phyloP scores from a whole-genome alignment of 1,140 invertebrate species.

The Centruroides sculpturatus region DNA sequence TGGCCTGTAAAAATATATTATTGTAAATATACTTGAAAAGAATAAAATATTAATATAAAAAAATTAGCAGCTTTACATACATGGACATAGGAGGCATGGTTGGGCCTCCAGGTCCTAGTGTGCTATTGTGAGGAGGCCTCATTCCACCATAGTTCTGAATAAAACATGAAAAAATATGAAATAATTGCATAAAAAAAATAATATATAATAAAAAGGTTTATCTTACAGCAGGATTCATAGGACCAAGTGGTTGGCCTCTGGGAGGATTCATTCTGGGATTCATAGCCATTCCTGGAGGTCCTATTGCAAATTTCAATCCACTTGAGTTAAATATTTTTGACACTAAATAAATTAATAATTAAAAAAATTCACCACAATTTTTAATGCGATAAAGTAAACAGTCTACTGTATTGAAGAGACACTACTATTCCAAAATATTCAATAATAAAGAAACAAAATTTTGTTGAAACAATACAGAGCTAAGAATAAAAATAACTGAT shows the following conservation, averaged over 20 bases:
- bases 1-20: constrained; percentile 22
- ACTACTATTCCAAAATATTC: too few relatives aligned
- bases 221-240: constrained; percentile 65
- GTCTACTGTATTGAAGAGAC: too few relatives aligned
- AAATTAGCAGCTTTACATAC: constrained; percentile 27
- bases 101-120: constrained; percentile 51
- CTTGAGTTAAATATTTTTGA: too few relatives aligned
- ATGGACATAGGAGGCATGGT: constrained; percentile 67
- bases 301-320: constrained; percentile 27
- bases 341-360: too few relatives aligned
- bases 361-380: too few relatives aligned
- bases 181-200: too few relatives aligned
- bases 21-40: too few relatives aligned
- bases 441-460: too few relatives aligned
- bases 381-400: too few relatives aligned
- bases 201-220: not conserved
- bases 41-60: too few relatives aligned
- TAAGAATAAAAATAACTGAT: too few relatives aligned
- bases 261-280: constrained; percentile 90
- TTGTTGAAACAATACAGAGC: too few relatives aligned
- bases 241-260: constrained; percentile 72
- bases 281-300: constrained; percentile 76
- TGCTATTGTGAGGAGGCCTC: constrained; percentile 70
- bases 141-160: constrained; percentile 43
- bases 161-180: not conserved